These are phyloP conservation scores for Cyphomyrmex costatus DNA, from an alignment of 1,140 invertebrate species.

Conservation along the genomic window DNA sequence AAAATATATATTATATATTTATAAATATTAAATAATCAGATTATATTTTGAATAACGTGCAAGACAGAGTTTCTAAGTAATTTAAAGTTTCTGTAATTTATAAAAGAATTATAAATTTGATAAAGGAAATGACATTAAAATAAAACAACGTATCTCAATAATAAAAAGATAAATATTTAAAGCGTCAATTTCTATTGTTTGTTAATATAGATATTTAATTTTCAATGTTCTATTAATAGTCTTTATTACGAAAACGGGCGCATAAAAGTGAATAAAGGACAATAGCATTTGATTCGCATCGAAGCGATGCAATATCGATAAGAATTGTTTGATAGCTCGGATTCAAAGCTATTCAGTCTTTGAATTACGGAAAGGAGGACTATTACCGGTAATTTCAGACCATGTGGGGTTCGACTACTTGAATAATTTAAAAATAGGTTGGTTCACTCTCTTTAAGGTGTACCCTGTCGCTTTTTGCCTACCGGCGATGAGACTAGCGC, in stretches of 20 bases:
- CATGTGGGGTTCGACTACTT: slow-evolving; percentile 15
- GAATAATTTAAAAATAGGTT: slow-evolving; percentile 79
- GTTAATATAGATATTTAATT: background rate
- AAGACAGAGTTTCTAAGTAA: background rate
- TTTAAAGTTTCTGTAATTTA: background rate
- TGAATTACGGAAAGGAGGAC: slow-evolving; percentile 5
- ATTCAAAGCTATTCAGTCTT: slow-evolving; percentile 10
- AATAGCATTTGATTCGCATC: background rate
- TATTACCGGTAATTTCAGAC: slow-evolving; percentile 1
- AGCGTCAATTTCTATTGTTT: background rate
- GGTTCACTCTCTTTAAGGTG: slow-evolving; percentile 75
- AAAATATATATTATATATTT: background rate
- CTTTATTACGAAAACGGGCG: background rate
- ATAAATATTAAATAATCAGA: background rate
- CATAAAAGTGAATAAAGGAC: background rate
- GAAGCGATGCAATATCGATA: background rate
- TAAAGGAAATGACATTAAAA: background rate
- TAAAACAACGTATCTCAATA: background rate
- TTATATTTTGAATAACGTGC: background rate
- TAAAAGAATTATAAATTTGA: background rate
- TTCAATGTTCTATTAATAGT: background rate
- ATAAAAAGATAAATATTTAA: background rate
- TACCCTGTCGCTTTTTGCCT: slow-evolving; percentile 72
- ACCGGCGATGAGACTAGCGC: slow-evolving; percentile 65
- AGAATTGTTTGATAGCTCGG: slow-evolving; percentile 6